A percentile compares a stretch with the other conserved stretches of the same genome.
Conservation (phyloP, 2,113 vertebrate species). For the Fregata magnificens region DNA sequence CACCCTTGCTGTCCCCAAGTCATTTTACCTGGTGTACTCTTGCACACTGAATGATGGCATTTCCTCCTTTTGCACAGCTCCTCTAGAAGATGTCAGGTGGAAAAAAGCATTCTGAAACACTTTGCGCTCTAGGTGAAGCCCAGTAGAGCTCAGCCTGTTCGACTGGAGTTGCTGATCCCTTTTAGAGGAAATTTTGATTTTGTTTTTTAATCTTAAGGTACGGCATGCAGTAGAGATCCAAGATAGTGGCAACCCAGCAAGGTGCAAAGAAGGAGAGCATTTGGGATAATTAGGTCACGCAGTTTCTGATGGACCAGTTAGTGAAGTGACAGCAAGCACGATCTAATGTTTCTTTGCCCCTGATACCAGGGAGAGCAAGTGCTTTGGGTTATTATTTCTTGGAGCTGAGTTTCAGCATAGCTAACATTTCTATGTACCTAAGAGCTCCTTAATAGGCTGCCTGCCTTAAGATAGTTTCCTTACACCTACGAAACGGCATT, state of each 20-base stretch:
- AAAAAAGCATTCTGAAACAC: neutral
- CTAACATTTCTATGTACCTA: no score
- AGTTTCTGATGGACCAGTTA: constrained; percentile 35
- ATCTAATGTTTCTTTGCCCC: neutral
- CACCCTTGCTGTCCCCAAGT: neutral
- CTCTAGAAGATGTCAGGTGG: neutral
- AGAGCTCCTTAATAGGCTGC: neutral
- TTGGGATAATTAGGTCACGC: neutral
- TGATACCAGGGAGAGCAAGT: neutral
- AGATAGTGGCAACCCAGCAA: neutral
- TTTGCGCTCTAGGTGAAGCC: neutral
- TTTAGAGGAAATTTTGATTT: neutral
- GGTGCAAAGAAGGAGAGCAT: neutral
- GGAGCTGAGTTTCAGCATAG: neutral
- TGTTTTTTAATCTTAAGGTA: neutral
- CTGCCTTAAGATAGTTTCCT: neutral
- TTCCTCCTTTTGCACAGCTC: neutral
- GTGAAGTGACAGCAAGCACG: neutral
- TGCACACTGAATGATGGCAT: neutral
- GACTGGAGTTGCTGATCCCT: neutral
- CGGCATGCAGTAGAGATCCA: neutral
- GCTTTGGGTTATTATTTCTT: neutral
- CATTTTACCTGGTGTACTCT: neutral
- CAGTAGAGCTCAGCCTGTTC: neutral
- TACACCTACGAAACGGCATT: neutral